Conservation (phyloP, 2,797 vertebrate species). For the Crotalus adamanteus region DNA sequence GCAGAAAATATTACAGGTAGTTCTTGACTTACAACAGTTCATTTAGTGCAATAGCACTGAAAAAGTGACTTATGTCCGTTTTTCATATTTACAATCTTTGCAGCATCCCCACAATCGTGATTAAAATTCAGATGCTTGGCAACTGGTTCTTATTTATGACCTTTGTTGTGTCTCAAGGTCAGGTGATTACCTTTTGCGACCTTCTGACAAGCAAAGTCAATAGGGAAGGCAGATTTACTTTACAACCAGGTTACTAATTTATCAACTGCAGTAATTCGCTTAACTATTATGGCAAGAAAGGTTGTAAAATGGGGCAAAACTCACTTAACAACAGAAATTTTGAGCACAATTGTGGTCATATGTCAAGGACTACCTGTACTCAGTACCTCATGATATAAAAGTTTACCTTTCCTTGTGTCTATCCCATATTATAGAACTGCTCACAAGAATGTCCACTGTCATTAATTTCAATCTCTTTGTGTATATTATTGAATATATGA, state of each 20-base stretch:
- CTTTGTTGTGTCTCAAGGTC: neutral
- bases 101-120: neutral
- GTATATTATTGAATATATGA: neutral
- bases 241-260: neutral
- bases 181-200: neutral
- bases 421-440: neutral
- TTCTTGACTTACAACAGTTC: neutral
- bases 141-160: neutral
- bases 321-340: neutral
- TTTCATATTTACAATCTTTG: neutral
- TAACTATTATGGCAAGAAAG: neutral
- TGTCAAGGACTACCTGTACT: neutral
- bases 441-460: neutral
- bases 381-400: neutral
- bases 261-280: neutral
- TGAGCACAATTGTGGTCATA: neutral
- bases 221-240: neutral
- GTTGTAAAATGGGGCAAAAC: neutral
- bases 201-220: neutral
- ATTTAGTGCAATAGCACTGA: neutral
- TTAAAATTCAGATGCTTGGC: neutral
- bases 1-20: neutral
- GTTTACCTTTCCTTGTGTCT: neutral
- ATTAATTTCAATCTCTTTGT: neutral
- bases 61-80: neutral